These are phyloP conservation scores for Etheostoma nigrum DNA, from an alignment of 2,797 vertebrate genomes.

Conservation along the genomic window DNA sequence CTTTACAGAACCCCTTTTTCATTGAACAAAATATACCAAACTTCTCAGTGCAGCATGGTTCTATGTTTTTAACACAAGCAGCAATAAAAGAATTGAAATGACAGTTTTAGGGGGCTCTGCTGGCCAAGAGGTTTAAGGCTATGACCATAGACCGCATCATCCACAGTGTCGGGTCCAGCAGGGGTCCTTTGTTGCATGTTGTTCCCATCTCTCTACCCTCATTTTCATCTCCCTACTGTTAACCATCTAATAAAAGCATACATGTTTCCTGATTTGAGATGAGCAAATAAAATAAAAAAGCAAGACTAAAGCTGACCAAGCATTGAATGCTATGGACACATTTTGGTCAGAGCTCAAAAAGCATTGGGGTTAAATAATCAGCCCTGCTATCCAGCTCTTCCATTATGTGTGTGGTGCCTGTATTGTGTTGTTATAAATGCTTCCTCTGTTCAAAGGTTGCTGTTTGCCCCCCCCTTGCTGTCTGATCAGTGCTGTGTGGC, in stretches of 20 bases:
- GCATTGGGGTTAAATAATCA: constrained; percentile 8
- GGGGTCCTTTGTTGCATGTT: constrained; percentile 1
- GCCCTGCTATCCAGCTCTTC: constrained; percentile 6
- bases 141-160: not conserved
- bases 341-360: constrained; percentile 17
- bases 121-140: not conserved
- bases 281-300: not conserved
- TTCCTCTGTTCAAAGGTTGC: constrained; percentile 53
- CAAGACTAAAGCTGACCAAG: not conserved
- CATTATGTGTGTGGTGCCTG: constrained; percentile 39
- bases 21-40: not conserved
- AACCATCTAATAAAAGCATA: not conserved
- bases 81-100: not conserved
- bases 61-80: constrained; percentile 2
- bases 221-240: not conserved
- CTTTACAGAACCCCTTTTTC: not conserved
- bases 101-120: not conserved
- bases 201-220: not conserved
- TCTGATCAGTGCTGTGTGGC: constrained; percentile 58
- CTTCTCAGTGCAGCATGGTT: constrained; percentile 5
- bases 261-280: not conserved
- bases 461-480: constrained; percentile 53
- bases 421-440: constrained; percentile 59
- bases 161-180: not conserved
- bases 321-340: not conserved